Conservation (phyloP, 2,888 invertebrate genomes). For the Galeopsomyia nigrocyanea region DNA sequence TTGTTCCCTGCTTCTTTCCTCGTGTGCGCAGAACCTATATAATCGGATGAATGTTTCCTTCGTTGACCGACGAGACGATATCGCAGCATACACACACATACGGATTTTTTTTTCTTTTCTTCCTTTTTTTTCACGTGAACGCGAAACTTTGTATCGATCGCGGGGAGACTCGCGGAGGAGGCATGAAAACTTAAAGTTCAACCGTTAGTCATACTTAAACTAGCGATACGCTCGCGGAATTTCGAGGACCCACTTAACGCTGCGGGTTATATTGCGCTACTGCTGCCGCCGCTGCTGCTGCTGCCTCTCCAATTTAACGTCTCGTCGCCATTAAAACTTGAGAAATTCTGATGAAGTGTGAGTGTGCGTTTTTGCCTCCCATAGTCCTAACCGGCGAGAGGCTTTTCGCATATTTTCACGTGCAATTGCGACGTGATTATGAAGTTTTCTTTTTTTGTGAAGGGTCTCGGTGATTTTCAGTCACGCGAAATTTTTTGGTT, state of each 20-base stretch:
- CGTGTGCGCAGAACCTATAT: conserved; percentile 39
- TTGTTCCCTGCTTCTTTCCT: too few relatives aligned
- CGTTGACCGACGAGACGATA: conserved; percentile 37
- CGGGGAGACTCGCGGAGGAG: neutral
- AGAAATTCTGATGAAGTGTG: conserved; percentile 32
- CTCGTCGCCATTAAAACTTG: conserved; percentile 41
- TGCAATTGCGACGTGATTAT: too few relatives aligned
- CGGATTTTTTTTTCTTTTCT: conserved; percentile 38
- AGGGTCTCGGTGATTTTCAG: too few relatives aligned
- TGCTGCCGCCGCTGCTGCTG: conserved; percentile 24
- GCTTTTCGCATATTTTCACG: too few relatives aligned
- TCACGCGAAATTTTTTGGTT: too few relatives aligned
- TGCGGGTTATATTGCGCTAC: neutral
- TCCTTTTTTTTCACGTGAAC: too few relatives aligned
- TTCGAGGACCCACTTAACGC: conserved; percentile 38
- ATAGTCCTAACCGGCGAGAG: too few relatives aligned
- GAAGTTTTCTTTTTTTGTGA: too few relatives aligned
- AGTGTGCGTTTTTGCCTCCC: conserved; percentile 11
- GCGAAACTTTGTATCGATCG: neutral
- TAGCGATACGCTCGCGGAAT: conserved; percentile 41
- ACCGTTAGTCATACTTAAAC: conserved; percentile 52
- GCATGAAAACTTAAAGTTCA: conserved; percentile 50
- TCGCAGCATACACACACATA: conserved; percentile 46
- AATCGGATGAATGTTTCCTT: too few relatives aligned
- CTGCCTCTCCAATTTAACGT: conserved; percentile 24